Percentiles rank a stretch among this genome's conserved stretches.
Evolutionary conservation across 2,888 invertebrate species (phyloP).

Genomic region (Orgyia antiqua): DNA sequence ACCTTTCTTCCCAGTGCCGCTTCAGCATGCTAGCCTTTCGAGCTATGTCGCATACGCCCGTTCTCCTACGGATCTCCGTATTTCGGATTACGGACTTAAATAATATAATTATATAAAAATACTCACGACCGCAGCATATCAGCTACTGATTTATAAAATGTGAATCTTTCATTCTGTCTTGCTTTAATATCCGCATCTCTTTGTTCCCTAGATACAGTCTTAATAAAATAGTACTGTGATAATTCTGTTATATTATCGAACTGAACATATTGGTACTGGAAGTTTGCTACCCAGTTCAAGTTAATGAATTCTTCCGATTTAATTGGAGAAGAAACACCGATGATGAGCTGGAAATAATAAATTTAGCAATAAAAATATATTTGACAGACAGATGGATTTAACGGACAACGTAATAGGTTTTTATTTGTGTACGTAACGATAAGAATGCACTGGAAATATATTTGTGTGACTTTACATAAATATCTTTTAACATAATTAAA

Average conservation of each 20-base stretch:
- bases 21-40: no score
- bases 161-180: slow-evolving; percentile 52
- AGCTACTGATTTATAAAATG: slow-evolving; percentile 52
- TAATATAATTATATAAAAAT: background rate
- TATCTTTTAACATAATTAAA: no score
- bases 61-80: no score
- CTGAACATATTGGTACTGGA: slow-evolving; percentile 81
- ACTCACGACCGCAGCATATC: slow-evolving; percentile 55
- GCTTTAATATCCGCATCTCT: slow-evolving; percentile 44
- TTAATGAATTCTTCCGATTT: slow-evolving; percentile 70
- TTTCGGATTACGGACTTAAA: no score
- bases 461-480: no score
- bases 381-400: no score
- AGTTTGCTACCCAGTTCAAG: slow-evolving; percentile 77
- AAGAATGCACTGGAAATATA: no score
- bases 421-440: no score
- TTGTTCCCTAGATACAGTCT: slow-evolving; percentile 55
- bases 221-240: slow-evolving; percentile 67
- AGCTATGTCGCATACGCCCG: no score
- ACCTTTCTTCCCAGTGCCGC: no score
- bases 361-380: background rate
- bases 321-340: slow-evolving; percentile 79
- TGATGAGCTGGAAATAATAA: slow-evolving; percentile 64
- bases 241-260: slow-evolving; percentile 71
- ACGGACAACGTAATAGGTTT: no score